These are phyloP conservation scores for Zosterops borbonicus DNA, from an alignment of 2,113 vertebrate genomes.

Conservation along the genomic window DNA sequence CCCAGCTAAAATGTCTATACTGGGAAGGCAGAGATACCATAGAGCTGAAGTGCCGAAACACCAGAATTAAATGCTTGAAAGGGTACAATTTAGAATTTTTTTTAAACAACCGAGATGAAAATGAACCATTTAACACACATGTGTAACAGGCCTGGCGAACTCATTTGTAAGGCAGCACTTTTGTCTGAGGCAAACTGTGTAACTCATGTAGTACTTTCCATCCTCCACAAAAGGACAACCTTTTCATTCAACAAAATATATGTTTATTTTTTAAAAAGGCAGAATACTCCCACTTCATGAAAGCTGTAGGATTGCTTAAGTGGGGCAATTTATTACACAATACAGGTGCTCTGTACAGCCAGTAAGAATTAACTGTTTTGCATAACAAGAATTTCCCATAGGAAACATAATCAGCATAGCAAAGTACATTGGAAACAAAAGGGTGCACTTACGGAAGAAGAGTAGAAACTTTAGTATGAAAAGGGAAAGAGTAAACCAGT, in stretches of 20 bases:
- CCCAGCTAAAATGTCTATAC: background rate
- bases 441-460: background rate
- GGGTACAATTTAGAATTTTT: background rate
- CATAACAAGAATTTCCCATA: slow-evolving; percentile 12
- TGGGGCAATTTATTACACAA: background rate
- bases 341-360: slow-evolving; percentile 15
- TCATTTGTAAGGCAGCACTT: background rate
- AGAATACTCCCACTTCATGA: background rate
- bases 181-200: background rate
- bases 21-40: background rate
- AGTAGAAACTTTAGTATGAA: background rate
- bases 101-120: background rate
- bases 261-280: background rate
- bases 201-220: background rate
- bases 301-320: background rate
- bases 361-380: slow-evolving; percentile 15
- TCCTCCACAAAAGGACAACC: background rate
- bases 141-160: background rate
- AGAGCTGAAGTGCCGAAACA: background rate
- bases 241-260: background rate
- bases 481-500: background rate
- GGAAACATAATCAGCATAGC: background rate
- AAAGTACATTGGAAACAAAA: background rate
- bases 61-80: background rate
- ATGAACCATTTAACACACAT: background rate